Evolutionary conservation across 2,797 vertebrate species (phyloP).

Genomic region (Naso thynnoides): DNA sequence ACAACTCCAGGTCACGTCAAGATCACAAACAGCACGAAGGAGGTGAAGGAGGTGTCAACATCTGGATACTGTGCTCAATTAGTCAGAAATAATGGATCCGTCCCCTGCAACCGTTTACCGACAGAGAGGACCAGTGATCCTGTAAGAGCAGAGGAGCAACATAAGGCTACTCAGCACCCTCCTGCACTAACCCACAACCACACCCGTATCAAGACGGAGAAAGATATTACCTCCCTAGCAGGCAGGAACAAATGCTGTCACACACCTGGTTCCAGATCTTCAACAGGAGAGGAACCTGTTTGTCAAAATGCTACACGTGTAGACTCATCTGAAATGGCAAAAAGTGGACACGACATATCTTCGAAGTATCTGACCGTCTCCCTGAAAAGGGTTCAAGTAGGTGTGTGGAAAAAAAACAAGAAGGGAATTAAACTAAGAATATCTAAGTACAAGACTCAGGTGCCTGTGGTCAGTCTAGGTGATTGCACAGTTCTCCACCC

Average conservation of each 20-base stretch:
- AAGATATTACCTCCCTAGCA: background rate
- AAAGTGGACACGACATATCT: conserved; percentile 57
- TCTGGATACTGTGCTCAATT: background rate
- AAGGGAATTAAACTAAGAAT: conserved; percentile 68
- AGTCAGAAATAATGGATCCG: conserved; percentile 15
- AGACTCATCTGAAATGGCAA: conserved; percentile 15
- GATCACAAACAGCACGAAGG: conserved; percentile 15
- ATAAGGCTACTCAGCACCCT: conserved; percentile 32
- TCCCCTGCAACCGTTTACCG: background rate
- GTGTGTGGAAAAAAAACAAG: conserved; percentile 67
- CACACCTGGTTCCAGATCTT: background rate
- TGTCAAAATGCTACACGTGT: background rate
- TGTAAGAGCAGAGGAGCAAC: conserved; percentile 56
- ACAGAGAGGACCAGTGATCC: conserved; percentile 1
- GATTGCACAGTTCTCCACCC: conserved; percentile 74
- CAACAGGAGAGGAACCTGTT: conserved; percentile 2
- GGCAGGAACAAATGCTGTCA: background rate
- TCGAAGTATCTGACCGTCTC: conserved; percentile 81
- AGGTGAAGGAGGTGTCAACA: background rate
- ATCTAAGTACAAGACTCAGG: conserved; percentile 60
- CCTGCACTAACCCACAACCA: conserved; percentile 3
- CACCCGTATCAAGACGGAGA: conserved; percentile 57
- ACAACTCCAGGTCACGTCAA: conserved; percentile 27
- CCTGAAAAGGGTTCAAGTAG: conserved; percentile 80
- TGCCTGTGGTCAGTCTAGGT: conserved; percentile 10